These are phyloP conservation scores for Pygoscelis adeliae DNA, from an alignment of 2,113 vertebrate species.

Conservation along the genomic window DNA sequence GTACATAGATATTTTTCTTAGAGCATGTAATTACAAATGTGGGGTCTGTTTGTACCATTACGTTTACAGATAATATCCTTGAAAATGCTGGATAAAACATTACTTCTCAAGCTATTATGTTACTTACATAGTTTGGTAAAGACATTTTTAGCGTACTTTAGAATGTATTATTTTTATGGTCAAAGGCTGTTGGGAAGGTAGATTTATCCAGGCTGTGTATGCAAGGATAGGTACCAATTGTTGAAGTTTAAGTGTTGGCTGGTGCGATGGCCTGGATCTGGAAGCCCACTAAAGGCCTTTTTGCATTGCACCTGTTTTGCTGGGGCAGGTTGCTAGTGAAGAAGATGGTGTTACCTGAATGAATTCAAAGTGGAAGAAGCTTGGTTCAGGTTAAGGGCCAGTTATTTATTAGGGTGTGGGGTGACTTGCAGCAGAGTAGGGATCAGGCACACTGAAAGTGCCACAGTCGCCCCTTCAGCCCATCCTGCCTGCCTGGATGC, in stretches of 20 bases:
- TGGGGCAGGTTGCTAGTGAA: background rate
- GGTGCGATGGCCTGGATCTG: background rate
- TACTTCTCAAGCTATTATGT: background rate
- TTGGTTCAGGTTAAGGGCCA: background rate
- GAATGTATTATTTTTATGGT: background rate
- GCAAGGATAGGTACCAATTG: background rate
- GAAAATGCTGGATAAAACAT: background rate
- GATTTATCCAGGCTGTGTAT: background rate
- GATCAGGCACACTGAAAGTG: background rate
- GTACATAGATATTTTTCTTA: background rate
- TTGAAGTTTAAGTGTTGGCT: background rate
- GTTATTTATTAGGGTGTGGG: background rate
- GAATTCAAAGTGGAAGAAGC: background rate
- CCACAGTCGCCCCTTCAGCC: fast-evolving
- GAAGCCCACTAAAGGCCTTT: background rate
- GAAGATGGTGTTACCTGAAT: background rate
- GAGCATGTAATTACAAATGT: background rate
- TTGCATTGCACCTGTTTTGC: background rate
- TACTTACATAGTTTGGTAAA: background rate
- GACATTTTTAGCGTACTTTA: background rate
- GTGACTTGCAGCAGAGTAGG: background rate
- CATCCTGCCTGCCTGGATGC: background rate
- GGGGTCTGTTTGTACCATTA: background rate
- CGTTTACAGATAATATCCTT: background rate
- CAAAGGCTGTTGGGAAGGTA: background rate